Base-by-base conservation (phyloP, 2,113 vertebrate species). In the Phaethornis superciliosus region DNA sequence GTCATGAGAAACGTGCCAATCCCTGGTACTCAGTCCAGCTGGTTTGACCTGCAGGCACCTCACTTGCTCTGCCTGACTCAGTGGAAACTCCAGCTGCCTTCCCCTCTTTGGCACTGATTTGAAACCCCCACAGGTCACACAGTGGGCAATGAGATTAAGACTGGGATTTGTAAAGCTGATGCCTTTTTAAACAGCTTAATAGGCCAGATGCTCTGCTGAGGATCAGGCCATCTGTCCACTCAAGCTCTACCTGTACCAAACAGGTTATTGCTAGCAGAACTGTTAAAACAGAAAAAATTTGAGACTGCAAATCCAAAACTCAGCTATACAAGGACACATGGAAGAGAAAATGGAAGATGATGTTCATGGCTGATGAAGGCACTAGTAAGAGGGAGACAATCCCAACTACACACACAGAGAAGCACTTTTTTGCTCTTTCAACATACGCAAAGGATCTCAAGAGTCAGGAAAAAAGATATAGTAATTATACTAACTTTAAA, bases 171-270 rank as follows among this genome's bases (percentile, higher is more conserved):
- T 77, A 85, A 95, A 95, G 94, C 94, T 81, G 79, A 89, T 94
- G 91, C 47, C 33, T 94, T 96, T 95, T 85, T 85, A 94, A 63
- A 67, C 78, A 85, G 89, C 85, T 95, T 95, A 96, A 93, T 58
- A 89, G 87, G 64, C 87, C 93, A 96, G 94, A 97, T 93, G 89
- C 93, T 95, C 88, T 85, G 51, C 81, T 81, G 89, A 91, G 91
- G 67, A 88, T 94, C 85, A 85, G 81, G 33, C 96, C 93, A 95
- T 95, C 95, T 96, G 96, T 87, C 74, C 23, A 5, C 49, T 56
- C 75, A 49, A 83, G 52, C 27, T 64, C 40, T 93, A 96, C 90
- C 96, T 96, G 93, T 68, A 47, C 68, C 60, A 69, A 74, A 88
- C 91, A 96, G 88, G 91, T 94, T 85, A 80, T 15, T 56, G n/a